These are phyloP conservation scores for Crambe crambe DNA, from an alignment of 37 sponge, comb jelly and placozoan species.

Conservation along the genomic window DNA sequence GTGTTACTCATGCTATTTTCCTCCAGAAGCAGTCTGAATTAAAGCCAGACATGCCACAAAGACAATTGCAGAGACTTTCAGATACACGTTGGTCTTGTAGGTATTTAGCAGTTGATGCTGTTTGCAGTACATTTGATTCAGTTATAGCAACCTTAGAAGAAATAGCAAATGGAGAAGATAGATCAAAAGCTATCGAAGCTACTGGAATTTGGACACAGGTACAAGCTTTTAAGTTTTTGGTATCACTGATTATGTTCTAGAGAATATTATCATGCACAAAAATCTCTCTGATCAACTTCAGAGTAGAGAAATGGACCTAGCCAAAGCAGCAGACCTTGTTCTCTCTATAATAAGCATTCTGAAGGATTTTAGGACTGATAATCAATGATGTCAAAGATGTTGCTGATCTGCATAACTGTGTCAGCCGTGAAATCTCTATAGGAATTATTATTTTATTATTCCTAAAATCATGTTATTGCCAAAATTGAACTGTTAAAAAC, in stretches of 20 bases:
- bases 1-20: conserved; percentile 50
- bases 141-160: conserved; percentile 64
- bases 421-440: too few relatives aligned
- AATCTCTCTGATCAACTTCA: too few relatives aligned
- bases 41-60: conserved; percentile 44
- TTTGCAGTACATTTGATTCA: conserved; percentile 58
- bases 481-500: too few relatives aligned
- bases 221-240: conserved; percentile 46
- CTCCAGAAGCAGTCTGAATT: conserved; percentile 52
- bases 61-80: conserved; percentile 64
- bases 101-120: conserved; percentile 53
- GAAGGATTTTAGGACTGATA: too few relatives aligned
- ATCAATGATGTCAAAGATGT: too few relatives aligned
- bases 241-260: conserved; percentile 39
- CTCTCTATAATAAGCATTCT: too few relatives aligned
- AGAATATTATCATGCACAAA: too few relatives aligned
- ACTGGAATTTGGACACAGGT: conserved; percentile 59
- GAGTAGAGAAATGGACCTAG: too few relatives aligned
- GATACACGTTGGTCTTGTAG: conserved; percentile 80
- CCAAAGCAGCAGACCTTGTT: too few relatives aligned
- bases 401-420: too few relatives aligned
- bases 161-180: conserved; percentile 56
- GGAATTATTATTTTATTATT: too few relatives aligned
- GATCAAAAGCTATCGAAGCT: conserved; percentile 62
- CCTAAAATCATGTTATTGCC: too few relatives aligned